These are phyloP conservation scores for Lepilemur septentrionalis DNA, from an alignment of 2,797 vertebrate genomes.

Conservation along the genomic window DNA sequence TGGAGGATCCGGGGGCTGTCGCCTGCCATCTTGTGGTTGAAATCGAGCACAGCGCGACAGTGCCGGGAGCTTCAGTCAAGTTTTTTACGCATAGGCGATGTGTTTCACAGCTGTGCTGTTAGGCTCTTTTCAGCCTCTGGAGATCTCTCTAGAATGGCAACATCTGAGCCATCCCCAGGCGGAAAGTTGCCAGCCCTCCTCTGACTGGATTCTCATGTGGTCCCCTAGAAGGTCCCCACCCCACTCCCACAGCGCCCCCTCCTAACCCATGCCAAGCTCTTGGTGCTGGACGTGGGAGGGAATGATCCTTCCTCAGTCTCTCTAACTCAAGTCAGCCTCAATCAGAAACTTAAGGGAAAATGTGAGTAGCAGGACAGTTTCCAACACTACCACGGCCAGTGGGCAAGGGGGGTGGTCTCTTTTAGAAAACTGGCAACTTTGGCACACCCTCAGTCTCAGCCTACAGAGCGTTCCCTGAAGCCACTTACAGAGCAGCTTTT, in stretches of 20 bases:
- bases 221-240: background rate
- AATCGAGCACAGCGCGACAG: background rate
- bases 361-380: background rate
- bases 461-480: background rate
- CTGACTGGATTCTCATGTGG: background rate
- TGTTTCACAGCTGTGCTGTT: background rate
- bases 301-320: background rate
- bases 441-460: background rate
- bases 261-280: background rate
- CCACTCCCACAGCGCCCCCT: background rate
- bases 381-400: background rate
- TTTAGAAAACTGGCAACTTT: background rate
- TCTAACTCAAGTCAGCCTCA: background rate
- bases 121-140: background rate
- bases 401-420: background rate
- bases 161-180: background rate
- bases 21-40: slow-evolving; percentile 74
- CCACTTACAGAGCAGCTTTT: background rate
- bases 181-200: background rate
- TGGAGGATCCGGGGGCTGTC: background rate
- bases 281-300: background rate
- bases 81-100: too few relatives aligned
- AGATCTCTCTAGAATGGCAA: background rate
- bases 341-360: background rate
- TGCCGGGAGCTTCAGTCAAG: background rate